Percentiles rank a stretch among this genome's conserved stretches.
Conservation (phyloP, 1,140 invertebrate genomes). For the Apocrypta bakeri region DNA sequence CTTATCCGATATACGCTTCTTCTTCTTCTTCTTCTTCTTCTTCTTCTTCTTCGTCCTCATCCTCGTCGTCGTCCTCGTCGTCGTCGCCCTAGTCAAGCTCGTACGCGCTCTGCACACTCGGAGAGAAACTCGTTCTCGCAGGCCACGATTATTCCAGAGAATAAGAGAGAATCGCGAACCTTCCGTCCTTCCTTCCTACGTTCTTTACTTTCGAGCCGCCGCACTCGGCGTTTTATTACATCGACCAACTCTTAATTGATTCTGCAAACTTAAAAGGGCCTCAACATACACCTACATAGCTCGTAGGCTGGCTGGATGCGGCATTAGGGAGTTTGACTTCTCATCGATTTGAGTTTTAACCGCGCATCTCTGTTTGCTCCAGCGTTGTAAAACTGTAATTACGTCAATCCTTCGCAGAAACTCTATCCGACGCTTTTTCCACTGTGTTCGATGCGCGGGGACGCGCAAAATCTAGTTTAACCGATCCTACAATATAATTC, state of each 20-base stretch:
- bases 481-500: neutral
- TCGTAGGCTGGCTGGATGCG: no score
- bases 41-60: constrained; percentile 41
- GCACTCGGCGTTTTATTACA: constrained; percentile 38
- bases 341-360: constrained; percentile 51
- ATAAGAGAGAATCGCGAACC: neutral
- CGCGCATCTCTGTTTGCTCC: neutral
- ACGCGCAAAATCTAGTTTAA: neutral
- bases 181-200: constrained; percentile 38
- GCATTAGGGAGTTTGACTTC: constrained; percentile 4
- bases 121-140: constrained; percentile 29
- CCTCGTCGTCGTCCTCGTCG: constrained; percentile 15
- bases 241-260: constrained; percentile 50
- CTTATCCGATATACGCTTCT: constrained; percentile 54
- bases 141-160: constrained; percentile 27
- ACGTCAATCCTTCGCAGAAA: constrained; percentile 47
- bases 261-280: constrained; percentile 29
- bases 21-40: neutral
- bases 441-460: neutral
- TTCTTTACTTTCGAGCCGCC: constrained; percentile 25
- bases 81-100: neutral
- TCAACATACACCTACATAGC: no score
- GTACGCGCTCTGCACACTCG: no score
- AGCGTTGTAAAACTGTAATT: constrained; percentile 25
- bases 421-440: constrained; percentile 46